Evolutionary conservation across 2,797 vertebrate genomes (phyloP).

Genomic region (Phrynocephalus forsythii): DNA sequence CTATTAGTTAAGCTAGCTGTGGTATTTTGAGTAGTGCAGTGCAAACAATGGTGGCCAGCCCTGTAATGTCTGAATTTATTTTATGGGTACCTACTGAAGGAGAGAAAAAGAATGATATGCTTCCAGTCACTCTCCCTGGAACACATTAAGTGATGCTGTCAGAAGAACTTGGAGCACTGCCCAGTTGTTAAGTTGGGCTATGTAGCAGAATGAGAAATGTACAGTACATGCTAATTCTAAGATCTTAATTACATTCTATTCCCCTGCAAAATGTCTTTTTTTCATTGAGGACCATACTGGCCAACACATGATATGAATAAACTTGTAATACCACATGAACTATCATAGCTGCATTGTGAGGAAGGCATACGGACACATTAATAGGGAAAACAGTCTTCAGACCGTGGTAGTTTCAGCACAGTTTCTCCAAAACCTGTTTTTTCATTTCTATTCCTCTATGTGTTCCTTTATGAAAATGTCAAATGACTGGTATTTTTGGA

Average conservation of each 20-base stretch:
- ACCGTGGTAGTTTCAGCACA: neutral
- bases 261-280: neutral
- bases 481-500: neutral
- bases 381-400: neutral
- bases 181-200: neutral
- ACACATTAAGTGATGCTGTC: neutral
- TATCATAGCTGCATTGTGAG: neutral
- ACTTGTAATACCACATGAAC: neutral
- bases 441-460: neutral
- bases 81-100: neutral
- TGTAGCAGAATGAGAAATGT: neutral
- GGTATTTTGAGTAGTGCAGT: too few species aligned
- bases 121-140: neutral
- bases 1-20: too few species aligned
- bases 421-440: neutral
- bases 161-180: neutral
- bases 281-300: neutral
- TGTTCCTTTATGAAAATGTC: neutral
- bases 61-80: neutral
- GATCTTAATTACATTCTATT: neutral
- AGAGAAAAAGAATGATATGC: neutral
- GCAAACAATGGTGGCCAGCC: too few species aligned
- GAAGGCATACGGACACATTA: neutral
- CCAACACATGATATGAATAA: neutral
- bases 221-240: neutral